Base-by-base conservation (phyloP, 1,140 invertebrate genomes). In the Neodiprion fabricii region DNA sequence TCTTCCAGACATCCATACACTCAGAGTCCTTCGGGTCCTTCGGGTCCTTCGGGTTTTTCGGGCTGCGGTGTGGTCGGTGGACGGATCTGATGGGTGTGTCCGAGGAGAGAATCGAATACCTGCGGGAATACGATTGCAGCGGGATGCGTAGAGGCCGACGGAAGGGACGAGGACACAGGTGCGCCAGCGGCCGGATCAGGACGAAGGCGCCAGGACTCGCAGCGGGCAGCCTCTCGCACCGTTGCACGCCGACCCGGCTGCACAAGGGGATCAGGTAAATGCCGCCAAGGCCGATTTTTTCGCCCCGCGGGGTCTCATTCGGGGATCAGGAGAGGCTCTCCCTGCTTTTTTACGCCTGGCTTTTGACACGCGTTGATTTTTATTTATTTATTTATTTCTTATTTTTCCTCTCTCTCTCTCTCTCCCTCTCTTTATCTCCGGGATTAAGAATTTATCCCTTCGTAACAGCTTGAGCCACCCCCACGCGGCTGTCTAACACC, bases 121-220 rank as follows among this genome's bases (percentile, higher is more conserved):
- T 40, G 28, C 0, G 28, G 28, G 28, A 40, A 40, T 40, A 40
- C 28, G 28, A 40, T 2, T 40, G 28, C 68, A 75, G 66, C 69
- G 67, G 71, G 48, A 74, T 48, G 72, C 71, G 73, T 78, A 69
- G 75, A 67, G 70, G 61, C 74, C 70, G 74, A 77, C 79, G 72
- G 76, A 79, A 78, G 73, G 79, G 76, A 78, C 72, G 74, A 71
- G 73, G 48, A 78, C 83, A 85, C 84, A 85, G 84, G 84, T 84
- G 84, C 82, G 81, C 74, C 81, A 76, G 76, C 77, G 76, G 77
- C 77, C 74, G 76, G 72, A 75, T 76, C 53, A 61, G 53, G 53
- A 61, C 53, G 53, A 61, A 85, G 84, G 83, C 84, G 84, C 84
- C 84, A 82, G 80, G 79, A 81, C 84, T 82, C 83, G n/a, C 53